Evolutionary conservation across 2,113 vertebrate species (phyloP), one percentile per base, ranked within the genome.

Genomic region (Phylloscopus trochiloides): DNA sequence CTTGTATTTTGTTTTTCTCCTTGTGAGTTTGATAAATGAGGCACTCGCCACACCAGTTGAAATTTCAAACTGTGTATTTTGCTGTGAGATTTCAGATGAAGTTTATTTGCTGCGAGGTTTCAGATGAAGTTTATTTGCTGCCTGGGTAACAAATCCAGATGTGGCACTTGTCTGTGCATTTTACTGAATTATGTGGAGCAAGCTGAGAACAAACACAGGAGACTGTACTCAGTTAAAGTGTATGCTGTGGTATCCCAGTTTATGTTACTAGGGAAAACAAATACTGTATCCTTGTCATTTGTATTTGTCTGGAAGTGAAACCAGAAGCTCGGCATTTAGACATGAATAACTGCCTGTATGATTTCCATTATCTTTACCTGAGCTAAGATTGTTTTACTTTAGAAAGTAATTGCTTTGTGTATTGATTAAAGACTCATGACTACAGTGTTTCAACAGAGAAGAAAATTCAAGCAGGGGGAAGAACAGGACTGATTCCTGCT

Each of bases 151-250:
- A 93, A 91, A 96, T 96, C 94, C 95, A 97, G 95, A 98, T 98
- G 98, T 98, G 97, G 96, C 97, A 97, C 94, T 98, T 84, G 52
- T 96, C 67, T 88, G 73, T 97, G 88, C 96, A 73, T 91, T 97
- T 97, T 97, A 85, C 94, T 92, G 90, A 91, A 96, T 94, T 95
- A 89, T 45, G 34, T 72, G 80, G 54, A 79, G 55, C 61, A 63
- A 93, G 48, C 50, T 95, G 72, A 76, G 55, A 80, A 91, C 61
- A 95, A 93, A 90, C 47, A 88, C 29, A 70, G 74, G 58, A 91
- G 76, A 38, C 28, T 14, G 28, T 51, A 55, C 59, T 75, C 81
- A 40, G 70, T 66, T 75, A 62, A 86, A 89, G 80, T 20, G n/a
- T 67, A 92, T 75, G 36, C 73, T 45, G 58, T n/a, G 54, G 55